phyloP scores from a whole-genome alignment of 2,113 vertebrate species.

The Aphyosemion australe region DNA sequence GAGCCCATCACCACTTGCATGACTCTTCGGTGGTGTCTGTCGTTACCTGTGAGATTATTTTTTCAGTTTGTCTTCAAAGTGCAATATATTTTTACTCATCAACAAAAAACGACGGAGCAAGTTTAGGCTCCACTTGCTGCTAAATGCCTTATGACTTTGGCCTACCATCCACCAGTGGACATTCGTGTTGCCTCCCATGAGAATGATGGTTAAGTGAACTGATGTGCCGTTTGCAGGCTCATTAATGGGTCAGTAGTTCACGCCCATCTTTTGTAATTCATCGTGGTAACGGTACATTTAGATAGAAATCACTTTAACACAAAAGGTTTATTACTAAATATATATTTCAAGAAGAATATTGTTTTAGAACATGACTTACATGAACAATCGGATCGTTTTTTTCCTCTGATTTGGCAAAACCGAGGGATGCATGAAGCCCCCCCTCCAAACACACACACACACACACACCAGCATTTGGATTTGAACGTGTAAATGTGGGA shows the following conservation, averaged over 20 bases:
- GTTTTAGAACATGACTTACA: slow-evolving; percentile 61
- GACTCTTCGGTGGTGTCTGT: slow-evolving; percentile 66
- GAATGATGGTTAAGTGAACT: slow-evolving; percentile 40
- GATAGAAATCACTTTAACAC: slow-evolving; percentile 49
- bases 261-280: slow-evolving; percentile 36
- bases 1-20: slow-evolving; percentile 64
- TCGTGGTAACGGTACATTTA: slow-evolving; percentile 58
- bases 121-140: slow-evolving; percentile 68
- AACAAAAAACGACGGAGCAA: slow-evolving; percentile 46
- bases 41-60: slow-evolving; percentile 70
- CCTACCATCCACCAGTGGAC: slow-evolving; percentile 53
- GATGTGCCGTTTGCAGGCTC: slow-evolving; percentile 29
- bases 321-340: slow-evolving; percentile 39
- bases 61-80: slow-evolving; percentile 75
- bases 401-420: slow-evolving; percentile 9
- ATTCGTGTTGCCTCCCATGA: slow-evolving; percentile 60
- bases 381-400: slow-evolving; percentile 36
- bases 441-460: not conserved
- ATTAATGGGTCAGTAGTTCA: slow-evolving; percentile 32
- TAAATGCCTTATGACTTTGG: slow-evolving; percentile 75
- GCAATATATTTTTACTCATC: slow-evolving; percentile 80
- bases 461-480: slow-evolving; percentile 14
- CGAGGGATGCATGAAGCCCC: slow-evolving; percentile 42
- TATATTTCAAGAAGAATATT: slow-evolving; percentile 57
- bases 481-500: slow-evolving; percentile 15